A percentile compares a stretch with the other conserved stretches of the same genome.
Conservation (phyloP, 2,113 vertebrate species). For the Boulengeromyrus knoepffleri region DNA sequence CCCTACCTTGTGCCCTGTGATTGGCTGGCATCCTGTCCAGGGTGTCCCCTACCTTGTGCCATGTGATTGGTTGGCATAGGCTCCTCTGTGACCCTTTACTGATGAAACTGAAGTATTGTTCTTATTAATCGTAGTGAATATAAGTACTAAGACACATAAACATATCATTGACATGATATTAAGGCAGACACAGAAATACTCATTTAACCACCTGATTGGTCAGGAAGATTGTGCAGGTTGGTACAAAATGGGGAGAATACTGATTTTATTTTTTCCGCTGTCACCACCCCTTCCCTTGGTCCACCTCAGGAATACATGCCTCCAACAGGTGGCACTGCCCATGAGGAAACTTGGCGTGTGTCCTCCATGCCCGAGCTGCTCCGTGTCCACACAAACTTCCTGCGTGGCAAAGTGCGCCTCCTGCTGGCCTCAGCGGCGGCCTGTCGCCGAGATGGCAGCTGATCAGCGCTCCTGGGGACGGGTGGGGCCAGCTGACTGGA, state of each 20-base stretch:
- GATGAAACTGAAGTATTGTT: neutral
- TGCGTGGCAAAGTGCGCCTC: constrained; percentile 63
- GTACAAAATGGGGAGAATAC: neutral
- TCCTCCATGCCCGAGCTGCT: constrained; percentile 55
- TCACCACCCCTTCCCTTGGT: neutral
- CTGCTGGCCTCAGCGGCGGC: constrained; percentile 53
- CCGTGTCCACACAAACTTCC: constrained; percentile 61
- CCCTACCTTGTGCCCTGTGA: neutral
- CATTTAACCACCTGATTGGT: neutral
- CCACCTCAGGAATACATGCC: constrained; percentile 52
- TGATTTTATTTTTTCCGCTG: neutral
- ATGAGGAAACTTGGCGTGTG: constrained; percentile 51
- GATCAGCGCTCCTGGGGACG: constrained; percentile 32
- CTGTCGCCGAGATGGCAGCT: constrained; percentile 57
- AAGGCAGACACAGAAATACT: neutral
- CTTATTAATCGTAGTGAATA: neutral
- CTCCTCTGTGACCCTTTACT: neutral
- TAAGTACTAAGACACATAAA: neutral
- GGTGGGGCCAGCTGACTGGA: constrained; percentile 35
- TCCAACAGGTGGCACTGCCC: constrained; percentile 24
- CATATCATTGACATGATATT: neutral
- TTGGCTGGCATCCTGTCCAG: neutral
- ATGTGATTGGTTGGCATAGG: neutral
- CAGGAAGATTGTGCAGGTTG: neutral
- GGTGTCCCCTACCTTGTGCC: neutral